Evolutionary conservation across 2,797 vertebrate genomes (phyloP).

Genomic region (Morus bassanus): DNA sequence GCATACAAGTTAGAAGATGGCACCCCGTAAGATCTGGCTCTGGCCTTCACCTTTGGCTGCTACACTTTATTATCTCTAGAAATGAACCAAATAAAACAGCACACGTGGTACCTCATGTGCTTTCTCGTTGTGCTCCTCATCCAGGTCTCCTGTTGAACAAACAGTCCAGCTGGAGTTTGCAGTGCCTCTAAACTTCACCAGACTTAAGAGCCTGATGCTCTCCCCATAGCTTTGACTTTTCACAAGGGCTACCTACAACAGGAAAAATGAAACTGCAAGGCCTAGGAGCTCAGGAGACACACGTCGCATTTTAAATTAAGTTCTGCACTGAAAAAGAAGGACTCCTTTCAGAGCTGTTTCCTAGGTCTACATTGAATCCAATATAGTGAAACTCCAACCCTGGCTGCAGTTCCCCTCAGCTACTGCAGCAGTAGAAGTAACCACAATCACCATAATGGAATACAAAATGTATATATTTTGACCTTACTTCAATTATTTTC

Average conservation of each 20-base stretch:
- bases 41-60: background rate
- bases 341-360: background rate
- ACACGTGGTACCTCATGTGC: background rate
- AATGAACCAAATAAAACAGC: background rate
- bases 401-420: background rate
- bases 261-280: background rate
- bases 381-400: background rate
- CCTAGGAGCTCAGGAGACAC: background rate
- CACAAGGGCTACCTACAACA: background rate
- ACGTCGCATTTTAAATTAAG: background rate
- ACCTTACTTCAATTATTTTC: background rate
- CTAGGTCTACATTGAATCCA: background rate
- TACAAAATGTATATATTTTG: background rate
- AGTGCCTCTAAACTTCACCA: background rate
- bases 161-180: background rate
- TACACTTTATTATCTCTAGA: background rate
- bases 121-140: fast-evolving
- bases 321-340: background rate
- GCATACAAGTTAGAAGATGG: background rate
- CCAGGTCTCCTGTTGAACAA: background rate
- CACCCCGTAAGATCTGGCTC: background rate
- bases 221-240: background rate
- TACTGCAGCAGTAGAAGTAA: background rate
- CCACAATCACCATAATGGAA: background rate
- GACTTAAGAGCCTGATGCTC: background rate